Conservation (phyloP, 2,888 invertebrate genomes). For the Ametastegia equiseti region DNA sequence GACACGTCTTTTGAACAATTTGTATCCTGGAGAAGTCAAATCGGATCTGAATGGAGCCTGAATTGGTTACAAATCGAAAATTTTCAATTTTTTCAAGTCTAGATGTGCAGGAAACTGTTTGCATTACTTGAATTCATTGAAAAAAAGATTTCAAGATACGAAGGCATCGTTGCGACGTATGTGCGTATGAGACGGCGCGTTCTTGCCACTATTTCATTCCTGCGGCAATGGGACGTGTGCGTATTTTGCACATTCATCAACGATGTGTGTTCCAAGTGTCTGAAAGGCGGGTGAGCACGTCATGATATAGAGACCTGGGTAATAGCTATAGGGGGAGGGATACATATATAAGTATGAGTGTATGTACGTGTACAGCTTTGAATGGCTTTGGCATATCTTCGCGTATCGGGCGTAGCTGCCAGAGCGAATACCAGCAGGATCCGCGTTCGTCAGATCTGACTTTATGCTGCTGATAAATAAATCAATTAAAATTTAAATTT, state of each 20-base stretch:
- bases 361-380: not conserved
- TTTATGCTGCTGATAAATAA: constrained; percentile 60
- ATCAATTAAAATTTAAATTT: constrained; percentile 70
- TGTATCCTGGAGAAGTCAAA: too few relatives aligned
- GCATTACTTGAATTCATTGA: too few relatives aligned
- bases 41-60: too few relatives aligned
- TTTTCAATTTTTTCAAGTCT: too few relatives aligned
- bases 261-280: not conserved
- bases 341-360: not conserved
- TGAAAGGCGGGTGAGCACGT: not conserved
- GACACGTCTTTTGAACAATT: too few relatives aligned
- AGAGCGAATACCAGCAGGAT: not conserved
- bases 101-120: too few relatives aligned
- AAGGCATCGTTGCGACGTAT: too few relatives aligned
- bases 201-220: too few relatives aligned
- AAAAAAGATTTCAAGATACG: too few relatives aligned
- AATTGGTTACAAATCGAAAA: too few relatives aligned
- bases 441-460: not conserved
- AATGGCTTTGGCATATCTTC: not conserved
- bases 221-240: not conserved
- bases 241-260: not conserved
- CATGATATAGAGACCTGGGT: not conserved
- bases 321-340: not conserved
- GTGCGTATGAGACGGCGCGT: too few relatives aligned
- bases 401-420: not conserved